These are phyloP conservation scores for Heliconius erato DNA, from an alignment of 2,888 invertebrate species.

Conservation along the genomic window DNA sequence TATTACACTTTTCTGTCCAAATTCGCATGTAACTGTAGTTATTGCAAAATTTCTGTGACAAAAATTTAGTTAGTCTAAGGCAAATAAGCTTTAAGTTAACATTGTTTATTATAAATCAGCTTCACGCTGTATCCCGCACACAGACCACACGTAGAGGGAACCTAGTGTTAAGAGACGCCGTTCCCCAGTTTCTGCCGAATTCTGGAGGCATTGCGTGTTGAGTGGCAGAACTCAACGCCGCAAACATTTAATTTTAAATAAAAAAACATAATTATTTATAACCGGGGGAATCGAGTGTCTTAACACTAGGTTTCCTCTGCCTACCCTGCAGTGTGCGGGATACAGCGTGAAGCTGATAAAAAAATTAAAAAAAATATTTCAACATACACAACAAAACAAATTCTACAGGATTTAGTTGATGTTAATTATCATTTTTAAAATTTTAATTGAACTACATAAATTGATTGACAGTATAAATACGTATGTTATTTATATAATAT, in stretches of 20 bases:
- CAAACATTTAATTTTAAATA: no score
- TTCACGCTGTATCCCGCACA: not conserved
- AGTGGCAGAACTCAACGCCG: no score
- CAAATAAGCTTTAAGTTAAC: not conserved
- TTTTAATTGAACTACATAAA: not conserved
- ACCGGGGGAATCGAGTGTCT: no score
- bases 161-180: no score
- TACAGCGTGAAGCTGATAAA: no score
- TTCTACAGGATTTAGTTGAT: not conserved
- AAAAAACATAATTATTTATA: no score
- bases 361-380: no score
- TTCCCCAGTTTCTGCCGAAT: no score
- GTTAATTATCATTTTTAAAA: not conserved
- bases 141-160: no score
- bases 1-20: constrained; percentile 43
- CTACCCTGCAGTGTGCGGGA: no score
- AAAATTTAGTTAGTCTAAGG: not conserved
- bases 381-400: not conserved
- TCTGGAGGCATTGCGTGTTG: no score
- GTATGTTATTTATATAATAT: not conserved
- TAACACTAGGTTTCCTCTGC: no score
- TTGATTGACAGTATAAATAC: not conserved
- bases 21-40: constrained; percentile 41
- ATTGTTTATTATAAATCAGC: not conserved
- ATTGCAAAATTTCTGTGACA: constrained; percentile 31